Percentiles rank a stretch among this genome's conserved stretches.
These are phyloP conservation scores for Spodoptera exigua DNA, from an alignment of 2,888 invertebrate species.

Conservation along the genomic window DNA sequence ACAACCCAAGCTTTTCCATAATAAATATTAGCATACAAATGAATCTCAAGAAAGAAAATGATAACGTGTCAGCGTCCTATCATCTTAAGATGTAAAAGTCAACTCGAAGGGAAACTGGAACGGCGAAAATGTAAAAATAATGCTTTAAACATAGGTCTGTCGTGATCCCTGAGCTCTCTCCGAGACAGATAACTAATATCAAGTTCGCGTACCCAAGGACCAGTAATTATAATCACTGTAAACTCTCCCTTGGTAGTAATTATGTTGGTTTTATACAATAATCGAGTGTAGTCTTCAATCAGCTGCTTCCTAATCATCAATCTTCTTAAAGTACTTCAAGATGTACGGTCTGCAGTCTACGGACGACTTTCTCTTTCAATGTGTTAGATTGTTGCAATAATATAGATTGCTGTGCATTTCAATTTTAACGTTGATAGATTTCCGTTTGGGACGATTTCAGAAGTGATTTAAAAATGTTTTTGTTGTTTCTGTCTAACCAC, in stretches of 20 bases:
- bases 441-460: neutral
- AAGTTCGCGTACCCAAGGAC: constrained; percentile 26
- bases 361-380: constrained; percentile 64
- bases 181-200: constrained; percentile 46
- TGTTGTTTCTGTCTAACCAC: too few species aligned
- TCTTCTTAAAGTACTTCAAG: constrained; percentile 51
- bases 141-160: constrained; percentile 41
- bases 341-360: constrained; percentile 25
- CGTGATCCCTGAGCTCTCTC: constrained; percentile 37
- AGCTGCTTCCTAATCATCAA: constrained; percentile 63
- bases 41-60: constrained; percentile 41
- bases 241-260: constrained; percentile 57
- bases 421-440: constrained; percentile 41
- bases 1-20: constrained; percentile 24
- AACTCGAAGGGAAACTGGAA: constrained; percentile 43
- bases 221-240: constrained; percentile 54
- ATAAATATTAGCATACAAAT: constrained; percentile 42
- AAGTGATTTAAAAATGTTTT: too few species aligned
- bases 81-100: constrained; percentile 47
- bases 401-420: constrained; percentile 34
- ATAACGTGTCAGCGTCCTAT: constrained; percentile 44
- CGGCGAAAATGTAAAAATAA: constrained; percentile 40
- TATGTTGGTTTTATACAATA: constrained; percentile 59
- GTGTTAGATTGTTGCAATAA: constrained; percentile 36
- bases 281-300: constrained; percentile 59